A percentile compares a stretch with the other conserved stretches of the same genome.
These are phyloP conservation scores for Chaetura pelagica DNA, from an alignment of 2,113 vertebrate genomes.

Conservation along the genomic window DNA sequence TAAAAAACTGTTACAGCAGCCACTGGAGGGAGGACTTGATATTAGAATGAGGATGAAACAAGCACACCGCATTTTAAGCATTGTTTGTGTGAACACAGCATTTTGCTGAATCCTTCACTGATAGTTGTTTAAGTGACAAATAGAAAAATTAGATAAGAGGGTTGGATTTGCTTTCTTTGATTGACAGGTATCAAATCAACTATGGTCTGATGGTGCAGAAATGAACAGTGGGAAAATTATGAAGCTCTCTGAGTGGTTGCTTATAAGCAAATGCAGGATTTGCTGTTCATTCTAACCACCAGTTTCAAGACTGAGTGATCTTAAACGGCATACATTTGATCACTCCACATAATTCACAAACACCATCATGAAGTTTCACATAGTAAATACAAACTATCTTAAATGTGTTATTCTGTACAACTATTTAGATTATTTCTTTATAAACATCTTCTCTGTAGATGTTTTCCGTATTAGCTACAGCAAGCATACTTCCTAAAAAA, in stretches of 20 bases:
- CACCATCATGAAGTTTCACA: background rate
- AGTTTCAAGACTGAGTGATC: background rate
- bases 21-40: constrained; percentile 70
- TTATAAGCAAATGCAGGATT: background rate
- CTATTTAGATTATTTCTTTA: background rate
- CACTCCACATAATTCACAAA: background rate
- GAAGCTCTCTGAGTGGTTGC: background rate
- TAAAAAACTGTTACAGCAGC: constrained; percentile 56
- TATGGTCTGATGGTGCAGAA: constrained; percentile 9
- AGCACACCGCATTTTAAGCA: constrained; percentile 14
- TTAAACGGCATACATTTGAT: background rate
- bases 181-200: constrained; percentile 47
- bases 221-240: constrained; percentile 41
- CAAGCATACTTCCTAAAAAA: background rate
- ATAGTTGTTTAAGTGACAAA: constrained; percentile 64
- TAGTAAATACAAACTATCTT: background rate
- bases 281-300: background rate
- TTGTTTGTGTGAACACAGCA: constrained; percentile 45
- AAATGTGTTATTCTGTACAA: background rate
- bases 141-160: constrained; percentile 38
- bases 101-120: constrained; percentile 41
- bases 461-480: background rate
- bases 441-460: background rate
- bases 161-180: constrained; percentile 35
- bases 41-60: constrained; percentile 59